phyloP scores from a whole-genome alignment of 2,888 invertebrate species.

The Microplitis deprimator region DNA sequence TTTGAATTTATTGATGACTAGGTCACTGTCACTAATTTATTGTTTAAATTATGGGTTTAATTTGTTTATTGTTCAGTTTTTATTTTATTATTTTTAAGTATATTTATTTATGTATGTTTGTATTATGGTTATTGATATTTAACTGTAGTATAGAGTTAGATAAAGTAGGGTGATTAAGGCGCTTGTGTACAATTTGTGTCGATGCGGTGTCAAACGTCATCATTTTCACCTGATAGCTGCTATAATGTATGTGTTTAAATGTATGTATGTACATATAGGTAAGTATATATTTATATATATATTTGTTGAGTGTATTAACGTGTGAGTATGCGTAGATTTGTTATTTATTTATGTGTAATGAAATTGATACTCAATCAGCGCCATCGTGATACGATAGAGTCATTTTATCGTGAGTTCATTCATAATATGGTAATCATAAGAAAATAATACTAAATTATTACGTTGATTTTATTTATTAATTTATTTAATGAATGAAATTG shows the following conservation, averaged over 20 bases:
- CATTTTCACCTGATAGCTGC: background rate
- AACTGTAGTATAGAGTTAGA: background rate
- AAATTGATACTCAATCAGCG: slow-evolving; percentile 51
- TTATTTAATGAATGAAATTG: background rate
- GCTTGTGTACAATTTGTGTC: background rate
- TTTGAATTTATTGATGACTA: background rate
- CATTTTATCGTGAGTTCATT: slow-evolving; percentile 43
- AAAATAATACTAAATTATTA: background rate
- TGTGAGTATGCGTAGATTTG: slow-evolving; percentile 3
- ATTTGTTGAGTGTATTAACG: background rate
- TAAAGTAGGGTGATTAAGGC: background rate
- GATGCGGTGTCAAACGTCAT: background rate
- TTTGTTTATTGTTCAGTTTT: background rate
- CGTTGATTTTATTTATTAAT: background rate
- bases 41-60: background rate
- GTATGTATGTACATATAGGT: background rate
- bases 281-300: background rate
- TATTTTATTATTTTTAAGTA: background rate
- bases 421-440: slow-evolving; percentile 2
- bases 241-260: background rate
- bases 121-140: background rate
- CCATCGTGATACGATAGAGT: slow-evolving; percentile 52
- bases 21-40: background rate
- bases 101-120: background rate
- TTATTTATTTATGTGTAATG: slow-evolving; percentile 33